These are phyloP conservation scores for Dicrurus megarhynchus DNA, from an alignment of 2,113 vertebrate genomes.

Conservation along the genomic window DNA sequence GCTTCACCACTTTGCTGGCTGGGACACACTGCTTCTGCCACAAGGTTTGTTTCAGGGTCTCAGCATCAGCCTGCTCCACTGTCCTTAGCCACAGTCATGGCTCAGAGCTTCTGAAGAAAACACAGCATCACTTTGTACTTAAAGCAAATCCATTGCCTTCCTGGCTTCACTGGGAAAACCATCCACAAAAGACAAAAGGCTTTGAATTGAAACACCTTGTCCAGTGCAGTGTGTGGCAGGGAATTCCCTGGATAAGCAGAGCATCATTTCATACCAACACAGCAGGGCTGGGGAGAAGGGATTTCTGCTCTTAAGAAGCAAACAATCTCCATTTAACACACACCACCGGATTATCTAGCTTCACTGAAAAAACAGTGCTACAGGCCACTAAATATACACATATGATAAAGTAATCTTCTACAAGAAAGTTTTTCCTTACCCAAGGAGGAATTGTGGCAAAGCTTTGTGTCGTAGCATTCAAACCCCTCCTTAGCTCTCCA, in stretches of 20 bases:
- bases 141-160: background rate
- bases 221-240: background rate
- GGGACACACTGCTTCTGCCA: background rate
- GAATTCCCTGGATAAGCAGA: background rate
- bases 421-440: slow-evolving; percentile 62
- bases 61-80: background rate
- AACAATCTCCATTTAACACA: background rate
- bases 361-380: background rate
- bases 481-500: slow-evolving; percentile 90
- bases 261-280: background rate
- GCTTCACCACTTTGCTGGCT: too few relatives aligned
- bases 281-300: background rate
- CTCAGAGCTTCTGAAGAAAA: background rate
- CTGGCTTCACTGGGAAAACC: background rate
- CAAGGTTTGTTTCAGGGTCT: background rate
- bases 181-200: background rate
- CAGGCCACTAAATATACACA: background rate
- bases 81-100: background rate
- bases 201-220: background rate
- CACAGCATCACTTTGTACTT: background rate
- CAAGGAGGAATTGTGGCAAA: slow-evolving; percentile 81
- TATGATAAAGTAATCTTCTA: background rate
- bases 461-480: slow-evolving; percentile 80
- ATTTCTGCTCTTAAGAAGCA: background rate
- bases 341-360: background rate